Evolutionary conservation across 1,140 invertebrate species (phyloP), one percentile per base, ranked within the genome.

Genomic region (Pseudomyrmex dendroicus): DNA sequence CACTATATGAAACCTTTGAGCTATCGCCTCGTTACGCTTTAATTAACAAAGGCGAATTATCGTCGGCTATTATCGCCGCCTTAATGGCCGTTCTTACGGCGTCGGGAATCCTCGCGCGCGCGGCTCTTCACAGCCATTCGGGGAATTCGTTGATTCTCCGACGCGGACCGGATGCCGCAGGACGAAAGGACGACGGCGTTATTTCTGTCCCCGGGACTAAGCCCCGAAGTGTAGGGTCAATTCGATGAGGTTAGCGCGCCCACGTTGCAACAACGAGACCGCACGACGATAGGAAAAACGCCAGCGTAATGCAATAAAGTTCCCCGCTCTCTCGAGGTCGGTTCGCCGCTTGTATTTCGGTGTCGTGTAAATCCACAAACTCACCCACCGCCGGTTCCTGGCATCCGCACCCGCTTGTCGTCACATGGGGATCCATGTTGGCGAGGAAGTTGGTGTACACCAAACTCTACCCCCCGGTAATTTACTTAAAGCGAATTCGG

Each of bases 221-320:
- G 83, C 68, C 73, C 68, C 73, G 74, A 90, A 87, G 64, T 22
- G 67, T 73, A 63, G 80, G 63, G 78, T 73, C 84, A 84, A 85
- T 82, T 85, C 44, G 61, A 64, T 76, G 67, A 73, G 78, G 22
- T 72, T 25, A 46, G 59, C 35, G 59, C 35, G 73, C 59, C n/a
- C 20, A 44, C 17, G 66, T 64, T 59, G 76, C 54, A 78, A 35
- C 35, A 35, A 80, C 73, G 86, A 87, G 74, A 82, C 84, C 77
- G 84, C 77, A 74, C 80, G 72, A 68, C 73, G 83, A 90, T 87
- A 89, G 87, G 90, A 93, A 92, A 93, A 93, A 93, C 85, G 87
- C 84, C 85, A 72, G 87, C 80, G 89, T 93, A 94, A 93, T 93
- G 92, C 89, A 93, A 94, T 93, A 92, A 94, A 94, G 89, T 68